Percentiles rank a stretch among this genome's conserved stretches.
Evolutionary conservation across 92 coral and sea anemone species (phyloP).

Genomic region (Virgularia gustaviana): DNA sequence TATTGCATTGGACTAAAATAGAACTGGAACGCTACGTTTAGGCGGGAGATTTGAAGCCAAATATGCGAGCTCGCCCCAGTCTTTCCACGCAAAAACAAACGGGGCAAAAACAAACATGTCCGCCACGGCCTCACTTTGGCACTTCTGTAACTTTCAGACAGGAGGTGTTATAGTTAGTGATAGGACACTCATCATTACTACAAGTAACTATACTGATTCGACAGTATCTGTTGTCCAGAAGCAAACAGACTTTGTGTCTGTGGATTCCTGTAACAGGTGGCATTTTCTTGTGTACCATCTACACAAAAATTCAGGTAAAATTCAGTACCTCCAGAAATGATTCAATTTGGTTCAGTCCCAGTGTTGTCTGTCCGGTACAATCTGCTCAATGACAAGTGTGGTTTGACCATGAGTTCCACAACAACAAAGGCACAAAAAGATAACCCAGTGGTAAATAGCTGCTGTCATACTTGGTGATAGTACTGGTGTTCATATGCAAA

Average conservation of each 20-base stretch:
- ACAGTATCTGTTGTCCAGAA: slow-evolving; percentile 31
- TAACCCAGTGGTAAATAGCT: slow-evolving; percentile 39
- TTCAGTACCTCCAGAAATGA: slow-evolving; percentile 53
- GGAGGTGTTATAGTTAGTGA: slow-evolving; percentile 33
- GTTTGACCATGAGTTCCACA: slow-evolving; percentile 36
- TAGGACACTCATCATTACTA: slow-evolving; percentile 18
- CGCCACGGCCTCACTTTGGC: too few species aligned
- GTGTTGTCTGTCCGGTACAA: slow-evolving; percentile 42
- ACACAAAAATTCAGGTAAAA: slow-evolving; percentile 48
- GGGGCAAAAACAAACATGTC: too few species aligned
- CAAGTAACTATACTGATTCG: slow-evolving; percentile 35
- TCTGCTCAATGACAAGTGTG: slow-evolving; percentile 42
- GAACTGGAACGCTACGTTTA: too few species aligned
- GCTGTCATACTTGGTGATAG: slow-evolving; percentile 41
- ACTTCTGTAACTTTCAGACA: slow-evolving; percentile 41
- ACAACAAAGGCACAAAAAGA: slow-evolving; percentile 47
- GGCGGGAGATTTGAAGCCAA: too few species aligned
- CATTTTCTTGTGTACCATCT: slow-evolving; percentile 53
- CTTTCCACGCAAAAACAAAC: too few species aligned
- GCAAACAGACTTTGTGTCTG: slow-evolving; percentile 17
- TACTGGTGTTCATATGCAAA: slow-evolving; percentile 46
- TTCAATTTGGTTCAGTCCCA: slow-evolving; percentile 54
- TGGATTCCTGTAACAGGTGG: not conserved
- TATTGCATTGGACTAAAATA: too few species aligned
- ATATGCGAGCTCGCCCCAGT: too few species aligned